Base-by-base conservation (phyloP, 2,113 vertebrate species). In the Chionis minor region DNA sequence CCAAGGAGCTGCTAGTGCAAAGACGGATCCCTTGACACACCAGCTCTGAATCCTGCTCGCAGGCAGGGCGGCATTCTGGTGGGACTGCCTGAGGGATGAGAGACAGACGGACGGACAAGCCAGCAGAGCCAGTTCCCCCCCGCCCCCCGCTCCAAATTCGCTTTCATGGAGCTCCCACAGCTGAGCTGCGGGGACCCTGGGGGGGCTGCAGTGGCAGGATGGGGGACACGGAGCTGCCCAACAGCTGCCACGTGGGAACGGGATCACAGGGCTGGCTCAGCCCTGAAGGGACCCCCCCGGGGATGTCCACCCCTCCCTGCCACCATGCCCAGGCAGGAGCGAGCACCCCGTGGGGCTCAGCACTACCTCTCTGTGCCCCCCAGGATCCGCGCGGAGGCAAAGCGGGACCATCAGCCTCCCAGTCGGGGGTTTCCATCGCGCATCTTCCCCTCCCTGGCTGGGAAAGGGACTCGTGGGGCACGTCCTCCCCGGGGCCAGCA, bases 221-320 rank as follows among this genome's bases (percentile, higher is more conserved):
- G 7, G 40, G 58, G 44, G 40, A 71, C 69, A 38, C 2, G 0
- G 63, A 83, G 70, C 47, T 10, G 2, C 44, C 59, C 24, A 42
- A 26, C 2, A 20, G 22, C 45, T 27, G 6, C 30, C 38, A 51
- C 51, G 22, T 0, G 0, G 54, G 71, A 92, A 5, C 0, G 0
- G 58, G 58, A 95, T 83, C 82, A 86, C 62, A 69, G 71, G 26
- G 49, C 44, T 75, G 40, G 14, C 59, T 84, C 65, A 67, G 14
- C 40, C 73, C 81, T 44, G 33, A 51, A 85, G 44, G 13, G 13
- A 58, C n/a, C 38, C 42, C 59, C 9, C 18, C 23, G 44, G 61
- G 44, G 78, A 89, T n/a, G 47, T 49, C 21, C 44, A 33, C 8
- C 14, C 22, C 47, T 58, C n/a, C 42, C 67, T 0, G 0, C 52